A percentile compares a stretch with the other conserved stretches of the same genome.
These are phyloP conservation scores for Drosophila suboccidentalis DNA, from an alignment of 2,888 invertebrate species.

Conservation along the genomic window DNA sequence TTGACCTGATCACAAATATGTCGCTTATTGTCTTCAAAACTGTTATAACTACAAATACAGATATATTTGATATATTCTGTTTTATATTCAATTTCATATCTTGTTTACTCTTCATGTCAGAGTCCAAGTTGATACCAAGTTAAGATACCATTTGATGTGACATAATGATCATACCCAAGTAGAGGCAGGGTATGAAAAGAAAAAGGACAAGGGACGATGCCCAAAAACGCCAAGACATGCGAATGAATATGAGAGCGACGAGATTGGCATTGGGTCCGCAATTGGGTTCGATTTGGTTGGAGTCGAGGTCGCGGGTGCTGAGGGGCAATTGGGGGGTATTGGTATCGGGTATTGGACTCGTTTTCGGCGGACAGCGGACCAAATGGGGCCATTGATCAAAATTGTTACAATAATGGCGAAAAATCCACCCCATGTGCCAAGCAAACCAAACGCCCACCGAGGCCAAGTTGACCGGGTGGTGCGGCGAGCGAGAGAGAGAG, in stretches of 20 bases:
- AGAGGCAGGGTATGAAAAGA: not conserved
- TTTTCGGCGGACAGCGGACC: constrained; percentile 59
- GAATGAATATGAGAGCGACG: constrained; percentile 64
- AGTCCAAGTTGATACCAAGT: no score
- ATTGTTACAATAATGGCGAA: constrained; percentile 84
- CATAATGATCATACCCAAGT: not conserved
- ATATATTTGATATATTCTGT: no score
- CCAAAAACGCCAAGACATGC: constrained; percentile 53
- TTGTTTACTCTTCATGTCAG: no score
- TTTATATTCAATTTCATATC: no score
- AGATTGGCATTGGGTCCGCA: constrained; percentile 37
- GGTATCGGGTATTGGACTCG: constrained; percentile 43
- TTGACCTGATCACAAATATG: no score
- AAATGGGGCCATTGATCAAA: constrained; percentile 83
- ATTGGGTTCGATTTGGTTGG: constrained; percentile 15
- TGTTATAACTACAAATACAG: no score
- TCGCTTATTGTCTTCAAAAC: no score
- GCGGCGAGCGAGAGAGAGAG: not conserved
- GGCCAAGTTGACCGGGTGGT: constrained; percentile 22
- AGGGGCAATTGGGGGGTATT: constrained; percentile 19
- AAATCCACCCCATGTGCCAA: constrained; percentile 72
- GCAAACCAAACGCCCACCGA: constrained; percentile 51
- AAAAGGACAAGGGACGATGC: constrained; percentile 48
- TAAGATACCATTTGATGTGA: no score
- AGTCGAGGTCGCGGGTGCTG: not conserved